A percentile compares a stretch with the other conserved stretches of the same genome.
phyloP scores from a whole-genome alignment of 2,113 vertebrate genomes.

The Mesocricetus auratus region DNA sequence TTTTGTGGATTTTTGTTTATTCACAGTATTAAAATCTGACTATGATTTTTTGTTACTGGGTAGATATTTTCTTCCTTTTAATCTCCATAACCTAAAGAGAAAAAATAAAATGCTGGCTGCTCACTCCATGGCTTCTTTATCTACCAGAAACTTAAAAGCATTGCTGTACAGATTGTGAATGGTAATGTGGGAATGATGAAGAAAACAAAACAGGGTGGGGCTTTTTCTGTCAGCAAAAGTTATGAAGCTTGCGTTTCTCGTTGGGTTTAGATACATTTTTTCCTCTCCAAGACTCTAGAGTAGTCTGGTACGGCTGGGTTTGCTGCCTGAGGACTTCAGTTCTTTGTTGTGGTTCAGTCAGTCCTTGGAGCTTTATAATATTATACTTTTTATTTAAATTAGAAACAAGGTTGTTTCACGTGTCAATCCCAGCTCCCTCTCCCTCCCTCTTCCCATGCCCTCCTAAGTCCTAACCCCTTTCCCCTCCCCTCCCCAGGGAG shows the following conservation, averaged over 20 bases:
- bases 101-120: background rate
- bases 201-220: background rate
- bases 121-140: background rate
- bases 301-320: background rate
- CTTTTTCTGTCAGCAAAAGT: background rate
- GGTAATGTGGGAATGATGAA: background rate
- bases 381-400: too few relatives aligned
- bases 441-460: too few relatives aligned
- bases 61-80: background rate
- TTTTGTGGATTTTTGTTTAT: slow-evolving; percentile 29
- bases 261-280: background rate
- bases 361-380: background rate
- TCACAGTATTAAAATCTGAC: background rate
- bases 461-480: too few relatives aligned
- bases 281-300: background rate
- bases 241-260: background rate
- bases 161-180: background rate
- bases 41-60: background rate
- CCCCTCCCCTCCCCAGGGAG: too few relatives aligned
- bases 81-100: background rate
- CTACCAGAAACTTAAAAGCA: background rate
- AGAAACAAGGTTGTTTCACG: too few relatives aligned
- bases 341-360: background rate
- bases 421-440: too few relatives aligned
- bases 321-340: background rate